Base-by-base conservation (phyloP, 2,888 invertebrate genomes). In the Amphipoea lucens region DNA sequence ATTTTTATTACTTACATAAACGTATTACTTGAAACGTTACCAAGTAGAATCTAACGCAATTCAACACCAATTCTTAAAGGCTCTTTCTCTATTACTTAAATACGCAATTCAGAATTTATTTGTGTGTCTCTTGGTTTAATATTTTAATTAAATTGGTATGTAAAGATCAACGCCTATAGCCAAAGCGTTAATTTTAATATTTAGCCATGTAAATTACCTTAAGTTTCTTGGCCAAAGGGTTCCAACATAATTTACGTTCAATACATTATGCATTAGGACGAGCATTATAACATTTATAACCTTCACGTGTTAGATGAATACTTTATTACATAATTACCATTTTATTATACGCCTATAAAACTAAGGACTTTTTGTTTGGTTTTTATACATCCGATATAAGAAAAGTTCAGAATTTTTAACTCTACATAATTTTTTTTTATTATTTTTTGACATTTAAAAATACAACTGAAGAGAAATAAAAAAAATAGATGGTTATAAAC, bases 271-370 rank as follows among this genome's bases (percentile, higher is more conserved):
- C 71, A 82, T 74, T 82, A 73, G 68, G 70, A 71, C 45, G 23
- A 76, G 4, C 6, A 78, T 71, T 78, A 86, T 74, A 82, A 57
- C 51, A 83, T 86, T 78, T 68, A 29, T 65, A 86, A 78, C 78
- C 78, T 85, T 82, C 78, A 40, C n/a, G 20, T 54, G 48, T 78
- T 73, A 73, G 2, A 57, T 45, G 63, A 60, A 82, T 72, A 74
- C 17, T 67, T 74, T 51, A 85, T 82, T 78, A 78, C 60, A 60
- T 78, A 68, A 78, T 62, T 17, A 68, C 29, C 42, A 68, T 40
- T 72, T 68, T 63, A 54, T 48, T 11, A 48, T 42, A 72, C 60
- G 71, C 9, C 14, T 36, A 68, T 62, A 74, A 74, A 82, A 45
- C 29, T 60, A 48, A 74, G 20, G 36, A n/a, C 17, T 36, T 74